Base-by-base conservation (phyloP, 35 echinoderm and acorn worm genomes). In the Eucidaris tribuloides region DNA sequence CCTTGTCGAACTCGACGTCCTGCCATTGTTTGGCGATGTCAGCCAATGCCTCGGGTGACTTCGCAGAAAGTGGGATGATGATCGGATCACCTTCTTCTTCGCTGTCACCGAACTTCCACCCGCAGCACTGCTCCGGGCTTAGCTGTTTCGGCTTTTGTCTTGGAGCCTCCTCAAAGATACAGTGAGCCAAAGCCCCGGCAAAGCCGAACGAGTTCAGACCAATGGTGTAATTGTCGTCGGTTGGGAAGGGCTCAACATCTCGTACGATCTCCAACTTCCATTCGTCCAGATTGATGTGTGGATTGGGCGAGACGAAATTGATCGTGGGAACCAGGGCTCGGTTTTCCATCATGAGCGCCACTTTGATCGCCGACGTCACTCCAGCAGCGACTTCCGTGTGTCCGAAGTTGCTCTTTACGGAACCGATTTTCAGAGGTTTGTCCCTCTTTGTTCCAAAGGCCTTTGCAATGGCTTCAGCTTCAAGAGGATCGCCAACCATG, bases 361-460 rank as follows among this genome's bases (percentile, higher is more conserved):
- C 90, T 58, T 97, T 97, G 24, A 97, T 97, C n/a, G 85, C 81
- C 34, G 94, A 65, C 20, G 83, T 87, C 4, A 84, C 83, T 18
- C 94, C 94, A 13, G 94, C 82, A 1, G 94, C 76, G 40, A 82
- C 84, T 79, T 97, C 94, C n/a, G 76, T 86, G 71, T 97, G 94
- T 27, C 94, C 94, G 83, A 97, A 97, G 50, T 97, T 97, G 17
- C 94, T 80, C 66, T 97, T 97, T 1, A 92, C 84, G 2, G 94
- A 97, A 19, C 94, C 94, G 60, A 97, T 86, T 52, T 90, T 92
- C 1, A 97, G 78, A 49, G 90, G 86, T 35, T 58, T 45, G 14
- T 81, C 37, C 6, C 83, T 41, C 14, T 43, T 4, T 13, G 46
- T 52, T 0, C 46, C 76, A 46, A 97, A 97, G 55, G 90, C 68